These are phyloP conservation scores for Machimus rusticus DNA, from an alignment of 2,888 invertebrate genomes.

Conservation along the genomic window DNA sequence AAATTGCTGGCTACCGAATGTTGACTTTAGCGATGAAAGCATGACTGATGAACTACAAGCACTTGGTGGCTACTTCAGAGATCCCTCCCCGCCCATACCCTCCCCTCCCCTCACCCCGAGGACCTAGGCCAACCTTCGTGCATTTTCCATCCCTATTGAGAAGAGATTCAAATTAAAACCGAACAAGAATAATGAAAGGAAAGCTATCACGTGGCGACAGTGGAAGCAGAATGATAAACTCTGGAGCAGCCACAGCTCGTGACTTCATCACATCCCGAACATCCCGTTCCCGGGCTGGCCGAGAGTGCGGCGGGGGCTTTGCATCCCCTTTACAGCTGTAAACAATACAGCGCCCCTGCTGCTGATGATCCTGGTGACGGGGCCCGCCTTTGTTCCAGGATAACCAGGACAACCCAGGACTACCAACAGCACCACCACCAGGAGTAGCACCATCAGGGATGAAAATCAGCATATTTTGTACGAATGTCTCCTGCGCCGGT, in stretches of 20 bases:
- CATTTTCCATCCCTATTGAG: not conserved
- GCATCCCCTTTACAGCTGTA: not conserved
- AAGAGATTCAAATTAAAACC: not conserved
- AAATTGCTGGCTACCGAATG: not conserved
- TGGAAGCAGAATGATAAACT: not conserved
- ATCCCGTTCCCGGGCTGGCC: not conserved
- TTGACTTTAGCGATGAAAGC: not conserved
- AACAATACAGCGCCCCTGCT: not conserved
- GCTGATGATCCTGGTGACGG: not conserved
- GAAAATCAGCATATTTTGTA: constrained; percentile 1
- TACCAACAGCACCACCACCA: not conserved
- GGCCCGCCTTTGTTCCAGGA: not conserved
- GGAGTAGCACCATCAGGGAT: not conserved
- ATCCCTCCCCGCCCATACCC: not conserved
- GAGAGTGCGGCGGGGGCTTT: not conserved
- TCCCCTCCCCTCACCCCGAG: not conserved
- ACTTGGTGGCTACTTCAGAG: not conserved
- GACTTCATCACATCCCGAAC: not conserved
- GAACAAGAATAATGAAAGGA: not conserved
- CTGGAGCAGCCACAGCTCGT: not conserved
- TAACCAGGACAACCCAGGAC: not conserved
- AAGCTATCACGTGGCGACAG: not conserved
- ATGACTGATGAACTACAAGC: not conserved
- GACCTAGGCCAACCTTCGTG: not conserved
- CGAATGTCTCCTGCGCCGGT: constrained; percentile 3